These are phyloP conservation scores for Malacoctenus gilli DNA, from an alignment of 2,797 vertebrate genomes.

Conservation along the genomic window DNA sequence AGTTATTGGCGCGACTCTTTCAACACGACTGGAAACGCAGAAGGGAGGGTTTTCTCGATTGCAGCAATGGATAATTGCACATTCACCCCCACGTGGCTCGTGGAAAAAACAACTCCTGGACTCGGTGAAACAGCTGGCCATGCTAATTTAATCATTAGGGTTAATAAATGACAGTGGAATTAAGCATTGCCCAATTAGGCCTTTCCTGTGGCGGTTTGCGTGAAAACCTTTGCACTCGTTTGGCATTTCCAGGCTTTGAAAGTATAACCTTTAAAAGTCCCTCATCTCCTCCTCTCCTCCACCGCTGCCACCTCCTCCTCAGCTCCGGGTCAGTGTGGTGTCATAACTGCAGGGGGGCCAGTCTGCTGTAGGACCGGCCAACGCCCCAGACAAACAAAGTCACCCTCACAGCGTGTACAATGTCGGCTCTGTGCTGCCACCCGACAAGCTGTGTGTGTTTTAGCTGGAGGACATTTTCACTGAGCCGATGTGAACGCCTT, in stretches of 20 bases:
- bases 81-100: too few relatives aligned
- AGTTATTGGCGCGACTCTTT: too few relatives aligned
- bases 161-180: too few relatives aligned
- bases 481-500: slow-evolving; percentile 23
- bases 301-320: not conserved
- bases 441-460: slow-evolving; percentile 45
- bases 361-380: slow-evolving; percentile 20
- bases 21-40: too few relatives aligned
- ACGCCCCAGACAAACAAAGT: slow-evolving; percentile 54
- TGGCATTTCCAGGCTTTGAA: not conserved
- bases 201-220: too few relatives aligned
- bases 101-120: too few relatives aligned
- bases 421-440: slow-evolving; percentile 42
- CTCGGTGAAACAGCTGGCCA: too few relatives aligned
- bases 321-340: slow-evolving; percentile 29
- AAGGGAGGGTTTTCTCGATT: too few relatives aligned
- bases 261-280: too few relatives aligned
- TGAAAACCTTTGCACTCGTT: not conserved
- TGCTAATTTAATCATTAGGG: too few relatives aligned
- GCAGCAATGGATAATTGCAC: too few relatives aligned
- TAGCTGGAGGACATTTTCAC: slow-evolving; percentile 15
- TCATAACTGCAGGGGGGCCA: slow-evolving; percentile 30
- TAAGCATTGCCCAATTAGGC: too few relatives aligned
- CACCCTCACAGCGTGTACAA: slow-evolving; percentile 41
- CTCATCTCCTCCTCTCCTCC: not conserved